phyloP scores from a whole-genome alignment of 1,140 invertebrate species.

The Spodoptera frugiperda region DNA sequence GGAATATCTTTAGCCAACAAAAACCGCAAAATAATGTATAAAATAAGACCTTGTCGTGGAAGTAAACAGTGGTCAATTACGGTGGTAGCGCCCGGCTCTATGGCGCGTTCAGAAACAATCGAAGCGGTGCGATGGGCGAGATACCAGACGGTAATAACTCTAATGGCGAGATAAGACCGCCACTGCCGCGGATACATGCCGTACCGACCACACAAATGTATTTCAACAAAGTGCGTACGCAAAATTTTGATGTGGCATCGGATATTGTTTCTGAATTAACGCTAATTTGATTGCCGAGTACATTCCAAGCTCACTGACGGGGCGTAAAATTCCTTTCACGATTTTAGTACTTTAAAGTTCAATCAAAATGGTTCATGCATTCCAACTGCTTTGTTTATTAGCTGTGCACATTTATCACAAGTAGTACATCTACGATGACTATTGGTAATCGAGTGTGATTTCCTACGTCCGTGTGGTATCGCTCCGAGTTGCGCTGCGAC shows the following conservation, averaged over 20 bases:
- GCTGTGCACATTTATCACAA: constrained; percentile 1
- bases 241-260: constrained; percentile 67
- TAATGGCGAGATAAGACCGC: constrained; percentile 83
- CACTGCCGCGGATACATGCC: constrained; percentile 68
- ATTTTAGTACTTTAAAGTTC: neutral
- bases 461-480: constrained; percentile 66
- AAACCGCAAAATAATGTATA: constrained; percentile 71
- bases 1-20: constrained; percentile 56
- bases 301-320: neutral
- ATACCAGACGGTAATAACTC: constrained; percentile 83
- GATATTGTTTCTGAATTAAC: neutral
- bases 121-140: constrained; percentile 83
- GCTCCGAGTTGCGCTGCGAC: constrained; percentile 54
- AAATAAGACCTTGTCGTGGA: constrained; percentile 77
- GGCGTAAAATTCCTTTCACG: neutral
- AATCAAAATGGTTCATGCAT: neutral
- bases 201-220: constrained; percentile 67
- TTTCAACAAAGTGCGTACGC: constrained; percentile 64
- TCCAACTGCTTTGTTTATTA: neutral
- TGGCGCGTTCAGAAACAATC: constrained; percentile 83
- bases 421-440: constrained; percentile 27
- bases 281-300: neutral
- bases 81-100: constrained; percentile 74
- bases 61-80: constrained; percentile 85
- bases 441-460: constrained; percentile 49